Percentiles rank a stretch among this genome's conserved stretches.
Conservation (phyloP, 2,797 vertebrate species). For the Octomys mimax region DNA sequence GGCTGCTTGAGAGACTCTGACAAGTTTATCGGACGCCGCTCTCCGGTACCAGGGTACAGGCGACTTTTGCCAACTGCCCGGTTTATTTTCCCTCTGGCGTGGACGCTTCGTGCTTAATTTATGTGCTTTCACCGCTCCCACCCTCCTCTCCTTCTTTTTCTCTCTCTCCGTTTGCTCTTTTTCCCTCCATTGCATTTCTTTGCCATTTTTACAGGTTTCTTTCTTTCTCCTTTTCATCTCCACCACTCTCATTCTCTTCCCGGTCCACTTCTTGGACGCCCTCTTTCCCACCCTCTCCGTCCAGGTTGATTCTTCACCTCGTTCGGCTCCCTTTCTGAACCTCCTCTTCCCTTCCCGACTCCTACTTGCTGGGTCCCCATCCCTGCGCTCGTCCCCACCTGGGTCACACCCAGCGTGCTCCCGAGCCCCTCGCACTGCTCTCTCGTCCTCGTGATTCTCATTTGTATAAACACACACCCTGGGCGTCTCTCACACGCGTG, state of each 20-base stretch:
- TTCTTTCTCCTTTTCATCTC: neutral
- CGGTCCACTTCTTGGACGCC: neutral
- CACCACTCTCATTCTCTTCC: neutral
- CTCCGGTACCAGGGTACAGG: slow-evolving; percentile 33
- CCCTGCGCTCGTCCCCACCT: neutral
- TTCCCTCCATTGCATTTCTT: neutral
- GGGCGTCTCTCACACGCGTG: slow-evolving; percentile 12
- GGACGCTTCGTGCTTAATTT: neutral
- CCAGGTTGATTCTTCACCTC: neutral
- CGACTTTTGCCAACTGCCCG: slow-evolving; percentile 72
- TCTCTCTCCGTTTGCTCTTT: neutral
- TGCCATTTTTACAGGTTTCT: neutral
- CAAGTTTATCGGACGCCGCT: slow-evolving; percentile 76
- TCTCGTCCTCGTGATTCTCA: slow-evolving; percentile 17
- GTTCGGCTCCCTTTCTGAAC: neutral
- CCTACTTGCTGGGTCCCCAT: neutral
- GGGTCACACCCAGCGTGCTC: slow-evolving; percentile 41
- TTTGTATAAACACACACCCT: slow-evolving; percentile 16
- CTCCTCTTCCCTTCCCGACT: neutral
- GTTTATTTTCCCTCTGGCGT: slow-evolving; percentile 65
- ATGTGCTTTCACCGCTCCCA: neutral
- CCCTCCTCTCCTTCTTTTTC: neutral
- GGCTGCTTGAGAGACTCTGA: slow-evolving; percentile 64
- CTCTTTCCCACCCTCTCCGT: neutral
- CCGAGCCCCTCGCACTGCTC: neutral